A percentile compares a stretch with the other conserved stretches of the same genome.
These are phyloP conservation scores for Scyliorhinus canicula DNA, from an alignment of 2,797 vertebrate genomes.

Conservation along the genomic window DNA sequence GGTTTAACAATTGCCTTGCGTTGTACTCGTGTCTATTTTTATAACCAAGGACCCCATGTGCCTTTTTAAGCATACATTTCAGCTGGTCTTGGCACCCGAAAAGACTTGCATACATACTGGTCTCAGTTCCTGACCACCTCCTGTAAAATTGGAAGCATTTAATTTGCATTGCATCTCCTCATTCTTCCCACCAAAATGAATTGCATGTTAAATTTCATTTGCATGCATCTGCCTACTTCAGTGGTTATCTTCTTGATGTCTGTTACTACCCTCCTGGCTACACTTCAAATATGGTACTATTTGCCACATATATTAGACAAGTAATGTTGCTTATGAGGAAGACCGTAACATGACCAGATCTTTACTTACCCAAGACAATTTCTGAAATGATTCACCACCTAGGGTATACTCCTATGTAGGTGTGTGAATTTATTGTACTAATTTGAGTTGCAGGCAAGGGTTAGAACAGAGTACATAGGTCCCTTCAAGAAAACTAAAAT, in stretches of 20 bases:
- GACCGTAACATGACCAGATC: neutral
- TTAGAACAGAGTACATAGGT: too few species aligned
- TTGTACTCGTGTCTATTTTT: neutral
- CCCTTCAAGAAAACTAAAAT: neutral
- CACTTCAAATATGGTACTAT: neutral
- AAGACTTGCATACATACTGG: neutral
- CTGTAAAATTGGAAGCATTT: too few species aligned
- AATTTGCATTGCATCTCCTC: neutral
- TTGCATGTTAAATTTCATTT: neutral
- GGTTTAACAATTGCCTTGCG: neutral
- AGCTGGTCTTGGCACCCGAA: neutral
- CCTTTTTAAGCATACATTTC: neutral
- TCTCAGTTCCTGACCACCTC: too few species aligned
- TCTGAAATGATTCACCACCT: neutral
- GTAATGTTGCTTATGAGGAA: neutral
- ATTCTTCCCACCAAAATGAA: neutral
- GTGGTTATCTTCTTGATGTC: neutral
- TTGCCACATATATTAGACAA: neutral
- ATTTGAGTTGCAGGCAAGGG: neutral
- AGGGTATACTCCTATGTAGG: neutral
- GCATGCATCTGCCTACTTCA: neutral
- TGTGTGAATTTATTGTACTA: too few species aligned
- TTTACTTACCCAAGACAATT: neutral
- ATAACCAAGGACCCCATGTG: neutral
- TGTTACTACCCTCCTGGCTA: neutral